Evolutionary conservation across 2,888 invertebrate genomes (phyloP).

Genomic region (Hartigia nigra): DNA sequence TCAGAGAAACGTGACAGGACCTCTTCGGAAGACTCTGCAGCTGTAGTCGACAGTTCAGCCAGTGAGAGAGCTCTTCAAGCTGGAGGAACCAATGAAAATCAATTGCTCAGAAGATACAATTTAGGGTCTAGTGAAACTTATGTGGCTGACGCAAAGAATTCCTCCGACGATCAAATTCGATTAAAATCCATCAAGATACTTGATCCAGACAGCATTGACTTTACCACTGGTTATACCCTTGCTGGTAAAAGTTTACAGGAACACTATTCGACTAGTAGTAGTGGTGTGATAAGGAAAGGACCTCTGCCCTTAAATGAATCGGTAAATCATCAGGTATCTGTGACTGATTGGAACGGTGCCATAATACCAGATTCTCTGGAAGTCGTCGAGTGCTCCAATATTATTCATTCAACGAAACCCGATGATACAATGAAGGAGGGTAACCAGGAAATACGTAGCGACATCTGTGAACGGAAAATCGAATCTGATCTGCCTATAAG

Average conservation of each 20-base stretch:
- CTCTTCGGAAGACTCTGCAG: conserved; percentile 6
- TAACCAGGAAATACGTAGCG: neutral
- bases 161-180: conserved; percentile 51
- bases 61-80: neutral
- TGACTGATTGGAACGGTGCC: conserved; percentile 38
- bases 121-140: conserved; percentile 55
- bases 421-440: neutral
- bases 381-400: conserved; percentile 24
- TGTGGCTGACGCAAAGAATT: conserved; percentile 57
- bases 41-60: neutral
- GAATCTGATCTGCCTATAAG: neutral
- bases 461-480: neutral
- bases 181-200: conserved; percentile 56
- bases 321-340: neutral
- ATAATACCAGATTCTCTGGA: conserved; percentile 60
- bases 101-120: conserved; percentile 13
- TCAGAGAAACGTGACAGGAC: conserved; percentile 10
- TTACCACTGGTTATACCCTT: conserved; percentile 4
- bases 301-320: neutral
- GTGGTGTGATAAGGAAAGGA: neutral
- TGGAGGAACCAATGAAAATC: neutral
- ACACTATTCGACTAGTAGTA: neutral
- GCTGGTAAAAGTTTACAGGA: neutral
- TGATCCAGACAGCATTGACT: conserved; percentile 53
- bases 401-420: neutral